Evolutionary conservation across 2,888 invertebrate species (phyloP).

Genomic region (Patella pellucida): DNA sequence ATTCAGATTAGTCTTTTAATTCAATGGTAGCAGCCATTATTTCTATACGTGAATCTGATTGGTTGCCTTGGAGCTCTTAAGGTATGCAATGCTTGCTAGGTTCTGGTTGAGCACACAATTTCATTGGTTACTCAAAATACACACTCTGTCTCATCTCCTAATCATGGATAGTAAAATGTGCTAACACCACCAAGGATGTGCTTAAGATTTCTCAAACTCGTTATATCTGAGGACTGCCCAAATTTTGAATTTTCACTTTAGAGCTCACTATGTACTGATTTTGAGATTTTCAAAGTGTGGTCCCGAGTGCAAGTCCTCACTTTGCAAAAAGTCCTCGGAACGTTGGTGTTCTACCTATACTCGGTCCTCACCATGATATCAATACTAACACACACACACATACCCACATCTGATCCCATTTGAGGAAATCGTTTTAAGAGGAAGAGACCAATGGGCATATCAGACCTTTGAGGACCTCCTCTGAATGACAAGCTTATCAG

Average conservation of each 20-base stretch:
- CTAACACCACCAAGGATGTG: not conserved
- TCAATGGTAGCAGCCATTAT: not conserved
- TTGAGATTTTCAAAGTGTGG: constrained; percentile 7
- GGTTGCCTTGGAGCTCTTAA: not conserved
- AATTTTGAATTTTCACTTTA: not conserved
- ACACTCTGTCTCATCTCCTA: constrained; percentile 8
- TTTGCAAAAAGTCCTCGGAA: constrained; percentile 11
- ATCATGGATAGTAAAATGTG: constrained; percentile 1
- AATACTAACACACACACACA: constrained; percentile 59
- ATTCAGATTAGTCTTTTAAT: too few relatives aligned
- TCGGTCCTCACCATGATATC: not conserved
- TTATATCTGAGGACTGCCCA: constrained; percentile 6
- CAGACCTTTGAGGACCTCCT: too few relatives aligned
- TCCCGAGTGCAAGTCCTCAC: constrained; percentile 6
- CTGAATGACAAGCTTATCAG: too few relatives aligned
- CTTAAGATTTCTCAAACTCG: not conserved
- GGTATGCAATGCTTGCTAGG: not conserved
- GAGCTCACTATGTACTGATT: not conserved
- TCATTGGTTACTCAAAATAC: not conserved
- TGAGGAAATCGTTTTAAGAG: too few relatives aligned
- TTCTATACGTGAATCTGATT: not conserved
- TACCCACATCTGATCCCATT: too few relatives aligned
- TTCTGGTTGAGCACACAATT: not conserved
- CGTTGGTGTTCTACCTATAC: constrained; percentile 3
- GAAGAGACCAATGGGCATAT: too few relatives aligned